These are phyloP conservation scores for Hemicentrotus pulcherrimus DNA, from an alignment of 35 echinoderm and acorn worm species.

Conservation along the genomic window DNA sequence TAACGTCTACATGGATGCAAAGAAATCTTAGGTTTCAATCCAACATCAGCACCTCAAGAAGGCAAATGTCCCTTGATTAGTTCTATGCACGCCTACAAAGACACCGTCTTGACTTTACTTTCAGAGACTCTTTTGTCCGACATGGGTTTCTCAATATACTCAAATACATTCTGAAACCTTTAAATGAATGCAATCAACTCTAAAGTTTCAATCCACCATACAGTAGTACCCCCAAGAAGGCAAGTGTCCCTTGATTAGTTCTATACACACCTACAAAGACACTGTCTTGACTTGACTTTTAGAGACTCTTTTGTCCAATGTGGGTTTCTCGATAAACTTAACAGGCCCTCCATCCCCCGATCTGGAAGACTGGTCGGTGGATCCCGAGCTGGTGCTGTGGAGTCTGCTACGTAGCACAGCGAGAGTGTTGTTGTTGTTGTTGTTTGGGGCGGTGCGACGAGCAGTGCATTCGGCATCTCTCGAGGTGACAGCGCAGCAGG, in stretches of 20 bases:
- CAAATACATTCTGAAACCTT: too few relatives aligned
- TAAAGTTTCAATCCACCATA: neutral
- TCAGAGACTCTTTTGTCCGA: too few relatives aligned
- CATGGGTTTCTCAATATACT: neutral
- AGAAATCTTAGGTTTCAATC: too few relatives aligned
- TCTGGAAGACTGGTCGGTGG: conserved; percentile 11
- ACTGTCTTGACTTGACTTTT: conserved; percentile 36
- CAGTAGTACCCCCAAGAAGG: neutral
- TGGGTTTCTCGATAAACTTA: conserved; percentile 16
- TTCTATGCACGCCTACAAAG: neutral
- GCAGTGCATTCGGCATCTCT: conserved; percentile 63
- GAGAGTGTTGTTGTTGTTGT: neutral
- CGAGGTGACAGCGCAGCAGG: conserved; percentile 75
- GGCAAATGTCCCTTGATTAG: neutral
- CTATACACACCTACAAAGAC: neutral
- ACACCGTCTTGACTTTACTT: conserved; percentile 14
- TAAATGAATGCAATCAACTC: too few relatives aligned
- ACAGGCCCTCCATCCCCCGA: neutral
- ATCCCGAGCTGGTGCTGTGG: conserved; percentile 32
- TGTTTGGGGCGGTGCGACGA: conserved; percentile 18
- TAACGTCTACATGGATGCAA: too few relatives aligned
- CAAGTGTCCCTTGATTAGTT: neutral
- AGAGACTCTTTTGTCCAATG: too few relatives aligned
- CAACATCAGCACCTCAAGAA: neutral
- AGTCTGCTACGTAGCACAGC: neutral